Evolutionary conservation across 2,888 invertebrate species (phyloP).

Genomic region (Ceramica pisi): DNA sequence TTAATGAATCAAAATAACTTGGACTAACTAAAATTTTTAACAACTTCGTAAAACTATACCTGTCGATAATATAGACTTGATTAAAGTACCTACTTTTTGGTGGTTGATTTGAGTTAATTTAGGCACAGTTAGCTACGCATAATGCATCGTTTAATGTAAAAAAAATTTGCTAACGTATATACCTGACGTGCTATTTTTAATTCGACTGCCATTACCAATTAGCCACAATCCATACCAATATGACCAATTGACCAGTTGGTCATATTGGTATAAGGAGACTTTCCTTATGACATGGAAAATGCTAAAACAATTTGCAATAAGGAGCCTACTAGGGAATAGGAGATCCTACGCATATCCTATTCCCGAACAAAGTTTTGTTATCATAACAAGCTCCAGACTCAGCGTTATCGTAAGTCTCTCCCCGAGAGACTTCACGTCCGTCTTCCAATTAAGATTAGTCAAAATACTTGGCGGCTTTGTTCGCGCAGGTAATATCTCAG

Average conservation of each 20-base stretch:
- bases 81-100: background rate
- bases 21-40: background rate
- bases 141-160: background rate
- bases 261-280: too few relatives aligned
- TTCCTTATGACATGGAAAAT: too few relatives aligned
- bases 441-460: constrained; percentile 50
- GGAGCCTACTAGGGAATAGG: too few relatives aligned
- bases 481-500: constrained; percentile 36
- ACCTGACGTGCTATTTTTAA: background rate
- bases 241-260: too few relatives aligned
- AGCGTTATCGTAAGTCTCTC: constrained; percentile 26
- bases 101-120: background rate
- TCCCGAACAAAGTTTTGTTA: constrained; percentile 9
- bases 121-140: too few relatives aligned
- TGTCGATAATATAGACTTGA: background rate
- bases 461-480: constrained; percentile 43
- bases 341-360: background rate
- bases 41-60: too few relatives aligned
- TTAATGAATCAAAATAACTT: background rate
- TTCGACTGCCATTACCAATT: background rate
- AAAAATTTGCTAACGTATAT: too few relatives aligned
- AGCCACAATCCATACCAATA: too few relatives aligned
- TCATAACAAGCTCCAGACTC: constrained; percentile 19
- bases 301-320: too few relatives aligned
- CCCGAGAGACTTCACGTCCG: constrained; percentile 9